Percentiles rank a stretch among this genome's conserved stretches.
Evolutionary conservation across 2,113 vertebrate species (phyloP).

Genomic region (Scomber colias): DNA sequence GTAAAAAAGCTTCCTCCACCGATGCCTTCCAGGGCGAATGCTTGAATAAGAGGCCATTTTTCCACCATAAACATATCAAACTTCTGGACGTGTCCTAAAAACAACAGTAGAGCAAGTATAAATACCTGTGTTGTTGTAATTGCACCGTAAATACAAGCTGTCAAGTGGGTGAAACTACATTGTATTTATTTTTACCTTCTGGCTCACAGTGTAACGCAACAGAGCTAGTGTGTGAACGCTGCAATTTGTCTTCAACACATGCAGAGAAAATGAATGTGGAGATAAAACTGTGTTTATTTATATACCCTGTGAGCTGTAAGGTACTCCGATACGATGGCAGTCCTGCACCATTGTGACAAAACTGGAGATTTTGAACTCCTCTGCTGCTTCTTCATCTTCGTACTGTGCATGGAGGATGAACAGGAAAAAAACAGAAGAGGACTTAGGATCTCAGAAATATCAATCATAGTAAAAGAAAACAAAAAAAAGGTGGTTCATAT

Average conservation of each 20-base stretch:
- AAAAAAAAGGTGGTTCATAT: too few relatives aligned
- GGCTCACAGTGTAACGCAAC: not conserved
- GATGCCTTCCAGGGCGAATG: conserved; percentile 96
- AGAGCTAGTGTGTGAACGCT: not conserved
- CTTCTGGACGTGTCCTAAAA: conserved; percentile 92
- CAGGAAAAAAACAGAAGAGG: not conserved
- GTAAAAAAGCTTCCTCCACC: conserved; percentile 98
- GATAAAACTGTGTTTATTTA: conserved; percentile 7
- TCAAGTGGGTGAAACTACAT: not conserved
- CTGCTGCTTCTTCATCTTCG: conserved; percentile 96
- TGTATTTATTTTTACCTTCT: not conserved
- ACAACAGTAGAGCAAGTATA: not conserved
- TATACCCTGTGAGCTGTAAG: conserved; percentile 94
- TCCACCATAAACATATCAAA: conserved; percentile 98
- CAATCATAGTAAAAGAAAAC: not conserved
- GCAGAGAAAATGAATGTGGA: not conserved
- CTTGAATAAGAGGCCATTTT: conserved; percentile 98
- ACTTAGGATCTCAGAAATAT: not conserved
- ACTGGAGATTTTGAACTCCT: conserved; percentile 98
- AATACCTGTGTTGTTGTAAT: not conserved
- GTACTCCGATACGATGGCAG: conserved; percentile 92
- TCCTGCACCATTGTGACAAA: conserved; percentile 97
- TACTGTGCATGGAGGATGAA: conserved; percentile 83
- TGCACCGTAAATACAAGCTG: not conserved
- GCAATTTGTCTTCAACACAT: not conserved